Conservation (phyloP, 1,140 invertebrate species). For the Maconellicoccus hirsutus region DNA sequence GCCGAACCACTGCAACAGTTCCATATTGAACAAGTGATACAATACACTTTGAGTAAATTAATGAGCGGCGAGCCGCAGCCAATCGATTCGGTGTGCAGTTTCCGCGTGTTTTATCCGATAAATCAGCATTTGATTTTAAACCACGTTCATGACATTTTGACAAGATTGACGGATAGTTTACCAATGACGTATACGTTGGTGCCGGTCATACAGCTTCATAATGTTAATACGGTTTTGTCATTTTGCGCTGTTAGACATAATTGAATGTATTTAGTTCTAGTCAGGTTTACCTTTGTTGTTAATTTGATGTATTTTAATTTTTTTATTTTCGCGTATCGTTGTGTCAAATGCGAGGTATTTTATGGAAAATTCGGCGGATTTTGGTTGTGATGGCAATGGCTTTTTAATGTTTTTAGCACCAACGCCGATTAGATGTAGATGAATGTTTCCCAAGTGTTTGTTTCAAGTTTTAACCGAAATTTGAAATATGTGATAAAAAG, state of each 20-base stretch:
- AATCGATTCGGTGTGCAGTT: slow-evolving; percentile 28
- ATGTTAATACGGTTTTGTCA: slow-evolving; percentile 32
- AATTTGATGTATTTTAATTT: background rate
- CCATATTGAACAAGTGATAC: slow-evolving; percentile 48
- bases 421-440: background rate
- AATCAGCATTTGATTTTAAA: slow-evolving; percentile 63
- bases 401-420: background rate
- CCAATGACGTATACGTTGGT: slow-evolving; percentile 57
- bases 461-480: slow-evolving; percentile 2
- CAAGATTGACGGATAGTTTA: slow-evolving; percentile 40
- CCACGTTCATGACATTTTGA: slow-evolving; percentile 45
- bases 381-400: background rate
- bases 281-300: slow-evolving; percentile 11
- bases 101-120: slow-evolving; percentile 39
- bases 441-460: background rate
- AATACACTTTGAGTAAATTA: slow-evolving; percentile 59
- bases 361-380: background rate
- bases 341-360: too few relatives aligned
- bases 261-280: slow-evolving; percentile 21
- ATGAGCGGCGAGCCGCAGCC: slow-evolving; percentile 48
- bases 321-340: background rate
- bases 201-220: slow-evolving; percentile 57
- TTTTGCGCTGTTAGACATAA: slow-evolving; percentile 31
- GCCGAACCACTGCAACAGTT: slow-evolving; percentile 44
- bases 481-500: background rate